Evolutionary conservation across 1,140 invertebrate species (phyloP).

Genomic region (Pissodes strobi): DNA sequence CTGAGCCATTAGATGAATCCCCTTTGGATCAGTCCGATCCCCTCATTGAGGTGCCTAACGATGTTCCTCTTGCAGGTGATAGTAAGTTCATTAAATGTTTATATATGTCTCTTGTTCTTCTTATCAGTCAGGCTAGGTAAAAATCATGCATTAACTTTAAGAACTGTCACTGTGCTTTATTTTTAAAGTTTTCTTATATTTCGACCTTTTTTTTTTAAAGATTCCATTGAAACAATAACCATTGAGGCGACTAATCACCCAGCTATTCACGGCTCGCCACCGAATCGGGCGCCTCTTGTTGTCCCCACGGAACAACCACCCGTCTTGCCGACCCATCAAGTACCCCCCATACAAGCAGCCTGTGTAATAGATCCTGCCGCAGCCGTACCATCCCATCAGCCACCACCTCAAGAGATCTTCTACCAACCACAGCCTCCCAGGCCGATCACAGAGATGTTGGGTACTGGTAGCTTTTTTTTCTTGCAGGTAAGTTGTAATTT

Average conservation of each 20-base stretch:
- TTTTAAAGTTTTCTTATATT: background rate
- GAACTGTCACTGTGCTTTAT: background rate
- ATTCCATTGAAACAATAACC: slow-evolving; percentile 49
- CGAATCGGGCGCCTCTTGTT: background rate
- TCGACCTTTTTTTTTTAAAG: slow-evolving; percentile 2
- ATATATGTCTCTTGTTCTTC: background rate
- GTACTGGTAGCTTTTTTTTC: slow-evolving; percentile 74
- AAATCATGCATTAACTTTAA: too few relatives aligned
- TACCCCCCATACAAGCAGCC: slow-evolving; percentile 11
- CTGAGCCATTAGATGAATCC: slow-evolving; percentile 1
- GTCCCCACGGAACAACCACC: slow-evolving; percentile 37
- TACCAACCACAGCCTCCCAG: slow-evolving; percentile 51
- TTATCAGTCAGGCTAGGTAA: too few relatives aligned
- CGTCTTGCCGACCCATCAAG: slow-evolving; percentile 25
- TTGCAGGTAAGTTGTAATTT: slow-evolving; percentile 66
- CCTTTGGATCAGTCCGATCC: slow-evolving; percentile 5
- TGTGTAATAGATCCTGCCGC: slow-evolving; percentile 16
- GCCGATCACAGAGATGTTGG: slow-evolving; percentile 73
- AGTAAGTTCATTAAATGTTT: slow-evolving; percentile 4
- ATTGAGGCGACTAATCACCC: slow-evolving; percentile 40
- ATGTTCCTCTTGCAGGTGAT: slow-evolving; percentile 9
- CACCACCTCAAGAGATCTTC: slow-evolving; percentile 26
- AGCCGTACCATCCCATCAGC: slow-evolving; percentile 20
- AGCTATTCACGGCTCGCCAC: slow-evolving; percentile 9
- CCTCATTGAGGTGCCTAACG: background rate